phyloP scores from a whole-genome alignment of 2,888 invertebrate genomes.

The Drosophila phalerata region DNA sequence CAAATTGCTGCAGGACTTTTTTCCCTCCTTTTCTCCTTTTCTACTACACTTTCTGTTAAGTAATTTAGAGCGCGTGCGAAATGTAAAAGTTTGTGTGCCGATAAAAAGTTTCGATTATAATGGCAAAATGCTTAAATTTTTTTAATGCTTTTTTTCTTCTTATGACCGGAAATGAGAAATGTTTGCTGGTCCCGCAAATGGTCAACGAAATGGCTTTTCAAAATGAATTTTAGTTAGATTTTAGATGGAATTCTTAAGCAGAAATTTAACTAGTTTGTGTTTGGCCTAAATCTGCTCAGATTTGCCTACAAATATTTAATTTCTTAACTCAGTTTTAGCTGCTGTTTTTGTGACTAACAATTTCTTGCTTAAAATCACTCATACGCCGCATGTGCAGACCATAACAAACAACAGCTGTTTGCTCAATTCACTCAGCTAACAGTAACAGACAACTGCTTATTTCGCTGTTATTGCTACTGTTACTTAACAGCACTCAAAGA shows the following conservation, averaged over 20 bases:
- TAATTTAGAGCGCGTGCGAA: slow-evolving; percentile 77
- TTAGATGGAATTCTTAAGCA: neutral
- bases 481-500: slow-evolving; percentile 56
- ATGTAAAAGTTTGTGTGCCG: slow-evolving; percentile 69
- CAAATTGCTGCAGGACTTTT: slow-evolving; percentile 53
- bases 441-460: slow-evolving; percentile 1
- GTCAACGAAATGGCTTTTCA: neutral
- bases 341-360: slow-evolving; percentile 8
- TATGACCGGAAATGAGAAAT: slow-evolving; percentile 58
- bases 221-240: neutral
- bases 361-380: slow-evolving; percentile 55
- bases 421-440: slow-evolving; percentile 31
- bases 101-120: slow-evolving; percentile 80
- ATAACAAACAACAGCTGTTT: slow-evolving; percentile 74
- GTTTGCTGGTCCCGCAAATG: slow-evolving; percentile 15
- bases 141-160: slow-evolving; percentile 12
- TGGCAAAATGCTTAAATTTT: slow-evolving; percentile 47
- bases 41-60: slow-evolving; percentile 44
- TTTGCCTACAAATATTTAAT: neutral
- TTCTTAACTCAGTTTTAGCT: neutral
- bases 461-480: slow-evolving; percentile 15
- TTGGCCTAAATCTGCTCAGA: neutral
- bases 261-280: neutral
- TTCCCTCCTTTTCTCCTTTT: neutral
- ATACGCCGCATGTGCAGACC: slow-evolving; percentile 38